Evolutionary conservation across 1,140 invertebrate genomes (phyloP).

Genomic region (Calliopsis andreniformis): DNA sequence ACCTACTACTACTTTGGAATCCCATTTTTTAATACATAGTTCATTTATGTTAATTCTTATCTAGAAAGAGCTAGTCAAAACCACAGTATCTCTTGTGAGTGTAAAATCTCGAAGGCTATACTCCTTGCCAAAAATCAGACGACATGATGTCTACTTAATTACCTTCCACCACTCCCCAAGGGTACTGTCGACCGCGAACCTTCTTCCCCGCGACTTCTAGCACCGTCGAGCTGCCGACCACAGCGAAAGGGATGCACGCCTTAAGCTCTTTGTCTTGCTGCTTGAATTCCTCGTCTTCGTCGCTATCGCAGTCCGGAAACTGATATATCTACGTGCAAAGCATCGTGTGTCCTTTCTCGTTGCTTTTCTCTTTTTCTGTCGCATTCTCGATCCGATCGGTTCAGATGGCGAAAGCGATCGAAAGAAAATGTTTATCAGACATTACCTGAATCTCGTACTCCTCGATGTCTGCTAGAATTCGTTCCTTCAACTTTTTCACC

Average conservation of each 20-base stretch:
- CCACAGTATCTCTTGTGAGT: no score
- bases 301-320: conserved; percentile 97
- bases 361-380: neutral
- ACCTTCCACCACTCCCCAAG: conserved; percentile 99
- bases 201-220: conserved; percentile 95
- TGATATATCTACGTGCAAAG: conserved; percentile 89
- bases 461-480: conserved; percentile 89
- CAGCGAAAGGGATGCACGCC: conserved; percentile 96
- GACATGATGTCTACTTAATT: no score
- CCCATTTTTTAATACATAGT: no score
- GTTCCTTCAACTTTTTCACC: conserved; percentile 93
- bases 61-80: no score
- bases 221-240: conserved; percentile 97
- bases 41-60: no score
- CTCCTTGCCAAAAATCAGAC: no score
- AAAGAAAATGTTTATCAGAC: neutral
- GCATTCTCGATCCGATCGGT: neutral
- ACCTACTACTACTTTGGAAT: no score
- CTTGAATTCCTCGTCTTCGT: conserved; percentile 96
- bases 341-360: neutral
- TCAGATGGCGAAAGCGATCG: neutral
- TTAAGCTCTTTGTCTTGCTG: conserved; percentile 94
- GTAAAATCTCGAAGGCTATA: no score
- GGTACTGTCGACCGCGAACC: conserved; percentile 95
- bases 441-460: conserved; percentile 91